Evolutionary conservation across 1,140 invertebrate genomes (phyloP).

Genomic region (Vanessa atalanta): DNA sequence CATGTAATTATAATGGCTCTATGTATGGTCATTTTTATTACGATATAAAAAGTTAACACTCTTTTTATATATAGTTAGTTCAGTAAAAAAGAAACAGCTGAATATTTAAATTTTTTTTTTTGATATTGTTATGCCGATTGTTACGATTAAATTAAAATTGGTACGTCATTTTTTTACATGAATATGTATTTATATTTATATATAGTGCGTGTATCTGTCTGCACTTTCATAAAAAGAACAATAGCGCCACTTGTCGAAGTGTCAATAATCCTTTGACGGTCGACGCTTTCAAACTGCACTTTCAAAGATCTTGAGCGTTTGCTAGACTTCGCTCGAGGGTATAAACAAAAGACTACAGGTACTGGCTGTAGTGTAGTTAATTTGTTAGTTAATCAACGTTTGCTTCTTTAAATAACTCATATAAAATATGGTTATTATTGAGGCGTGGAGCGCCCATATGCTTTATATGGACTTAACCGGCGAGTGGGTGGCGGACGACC

Average conservation of each 20-base stretch:
- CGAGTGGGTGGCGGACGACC: slow-evolving; percentile 74
- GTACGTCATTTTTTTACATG: no score
- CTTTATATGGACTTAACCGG: slow-evolving; percentile 75
- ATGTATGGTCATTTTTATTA: no score
- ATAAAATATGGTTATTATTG: slow-evolving; percentile 71
- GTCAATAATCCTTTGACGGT: slow-evolving; percentile 23
- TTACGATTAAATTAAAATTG: no score
- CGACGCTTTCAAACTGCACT: slow-evolving; percentile 13
- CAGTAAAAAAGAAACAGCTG: no score
- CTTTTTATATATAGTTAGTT: no score
- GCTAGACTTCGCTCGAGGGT: slow-evolving; percentile 8
- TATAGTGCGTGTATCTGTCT: slow-evolving; percentile 1
- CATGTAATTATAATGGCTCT: no score
- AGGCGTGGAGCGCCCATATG: slow-evolving; percentile 57
- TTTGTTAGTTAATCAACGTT: slow-evolving; percentile 58
- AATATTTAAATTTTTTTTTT: no score
- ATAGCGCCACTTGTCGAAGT: slow-evolving; percentile 6
- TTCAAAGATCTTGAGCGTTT: slow-evolving; percentile 19
- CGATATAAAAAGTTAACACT: no score
- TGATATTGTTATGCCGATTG: no score
- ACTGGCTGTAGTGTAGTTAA: slow-evolving; percentile 14
- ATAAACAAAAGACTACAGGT: not conserved
- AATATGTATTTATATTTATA: no score
- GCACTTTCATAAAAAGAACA: slow-evolving; percentile 13
- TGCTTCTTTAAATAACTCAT: slow-evolving; percentile 39